Base-by-base conservation (phyloP, 2,797 vertebrate species). In the Apodemus agrarius region DNA sequence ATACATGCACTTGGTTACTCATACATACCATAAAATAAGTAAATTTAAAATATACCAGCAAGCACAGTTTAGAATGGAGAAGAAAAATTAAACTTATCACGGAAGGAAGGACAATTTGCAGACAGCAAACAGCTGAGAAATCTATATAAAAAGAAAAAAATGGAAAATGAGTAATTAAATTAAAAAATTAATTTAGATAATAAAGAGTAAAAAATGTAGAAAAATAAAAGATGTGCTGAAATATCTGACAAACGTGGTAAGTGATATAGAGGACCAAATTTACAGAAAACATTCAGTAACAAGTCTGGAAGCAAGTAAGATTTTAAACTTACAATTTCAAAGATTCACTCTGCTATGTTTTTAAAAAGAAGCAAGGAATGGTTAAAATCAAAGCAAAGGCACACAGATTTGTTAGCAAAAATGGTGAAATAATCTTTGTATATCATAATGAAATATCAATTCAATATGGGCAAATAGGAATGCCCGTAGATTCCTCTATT, bases 321-420 rank as follows among this genome's bases (percentile, higher is more conserved):
- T 9, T n/a, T 94, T 91, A 65, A 93, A 89, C 14, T 40, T 87
- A 72, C 0, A 82, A 65, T 7, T 89, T 72, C 3, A 13, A 85
- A 92, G 24, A 92, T 83, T 34, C 46, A 81, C 54, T 67, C 12
- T 46, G 40, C 12, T 52, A 6, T 43, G 3, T 76, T 43, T 75
- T 76, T 76, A 7, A 3, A 29, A 94, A 80, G 49, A 16, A 72
- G 37, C 57, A 40, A 34, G 14, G 89, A 84, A 85, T 91, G 13
- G 52, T 89, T 65, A 57, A 65, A 34, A 93, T 79, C 7, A 46
- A 63, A 84, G 63, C 6, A 61, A 52, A 84, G 12, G 37, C 3
- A 61, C 31, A 61, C 16, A 91, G 4, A 94, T 90, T 67, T 93
- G n/a, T 34, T 95, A 49, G 13, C 29, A 92, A 81, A 95, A 37